Evolutionary conservation across 1,140 invertebrate genomes (phyloP).

Genomic region (Bombus superbus): DNA sequence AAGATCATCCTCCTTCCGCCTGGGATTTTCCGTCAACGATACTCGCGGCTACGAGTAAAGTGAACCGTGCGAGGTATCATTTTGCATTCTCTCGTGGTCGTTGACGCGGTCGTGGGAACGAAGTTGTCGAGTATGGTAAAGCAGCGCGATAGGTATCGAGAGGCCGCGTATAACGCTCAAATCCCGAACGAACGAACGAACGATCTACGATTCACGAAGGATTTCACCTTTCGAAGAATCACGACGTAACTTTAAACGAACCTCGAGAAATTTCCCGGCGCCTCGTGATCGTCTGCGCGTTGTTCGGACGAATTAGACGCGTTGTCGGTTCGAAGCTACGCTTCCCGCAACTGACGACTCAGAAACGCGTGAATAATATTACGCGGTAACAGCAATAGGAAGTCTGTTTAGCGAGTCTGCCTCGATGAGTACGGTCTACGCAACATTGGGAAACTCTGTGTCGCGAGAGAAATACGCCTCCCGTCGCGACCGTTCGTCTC

Average conservation of each 20-base stretch:
- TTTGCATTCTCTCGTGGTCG: no score
- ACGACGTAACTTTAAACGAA: no score
- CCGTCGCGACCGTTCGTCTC: constrained; percentile 26
- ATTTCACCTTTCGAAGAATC: no score
- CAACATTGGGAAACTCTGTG: constrained; percentile 13
- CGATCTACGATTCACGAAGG: no score
- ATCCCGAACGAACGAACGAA: no score
- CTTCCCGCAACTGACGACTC: background rate
- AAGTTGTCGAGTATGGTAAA: no score
- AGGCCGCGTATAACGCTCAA: no score
- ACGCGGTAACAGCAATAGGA: background rate
- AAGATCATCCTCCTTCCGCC: background rate
- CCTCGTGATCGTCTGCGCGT: background rate
- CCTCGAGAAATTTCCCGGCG: no score
- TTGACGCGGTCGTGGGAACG: no score
- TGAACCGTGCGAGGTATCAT: no score
- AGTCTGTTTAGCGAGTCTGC: background rate
- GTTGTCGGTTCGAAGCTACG: background rate
- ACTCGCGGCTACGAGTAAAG: no score
- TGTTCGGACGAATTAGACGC: background rate
- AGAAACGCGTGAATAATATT: constrained; percentile 31
- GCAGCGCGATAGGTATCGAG: no score
- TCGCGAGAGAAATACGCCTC: constrained; percentile 22
- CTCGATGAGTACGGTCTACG: constrained; percentile 4
- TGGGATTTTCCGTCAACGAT: background rate